Conservation (phyloP, 2,113 vertebrate species). For the Rafetus swinhoei region DNA sequence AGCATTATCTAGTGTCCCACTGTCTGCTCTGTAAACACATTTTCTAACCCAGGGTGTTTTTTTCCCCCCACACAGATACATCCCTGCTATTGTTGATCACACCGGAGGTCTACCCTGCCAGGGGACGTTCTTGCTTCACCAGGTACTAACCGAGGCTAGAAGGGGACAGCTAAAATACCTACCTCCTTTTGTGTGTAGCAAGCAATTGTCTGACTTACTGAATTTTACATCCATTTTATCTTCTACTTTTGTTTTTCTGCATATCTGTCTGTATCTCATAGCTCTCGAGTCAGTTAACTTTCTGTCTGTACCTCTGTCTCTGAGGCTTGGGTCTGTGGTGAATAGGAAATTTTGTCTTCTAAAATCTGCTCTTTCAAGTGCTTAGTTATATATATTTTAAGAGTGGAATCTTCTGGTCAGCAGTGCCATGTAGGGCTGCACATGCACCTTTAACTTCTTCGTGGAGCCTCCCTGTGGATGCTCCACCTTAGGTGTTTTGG, state of each 20-base stretch:
- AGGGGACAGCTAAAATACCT: background rate
- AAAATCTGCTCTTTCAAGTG: background rate
- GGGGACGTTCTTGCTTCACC: slow-evolving; percentile 95
- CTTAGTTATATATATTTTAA: background rate
- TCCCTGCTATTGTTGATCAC: slow-evolving; percentile 97
- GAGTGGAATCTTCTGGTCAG: background rate
- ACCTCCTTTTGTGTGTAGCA: background rate
- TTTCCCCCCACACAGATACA: slow-evolving; percentile 84
- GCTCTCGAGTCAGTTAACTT: background rate
- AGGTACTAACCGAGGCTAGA: slow-evolving; percentile 81
- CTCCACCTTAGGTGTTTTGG: too few species aligned
- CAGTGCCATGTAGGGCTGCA: background rate
- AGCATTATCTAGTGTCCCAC: background rate
- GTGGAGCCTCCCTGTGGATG: rapidly evolving
- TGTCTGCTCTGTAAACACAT: background rate
- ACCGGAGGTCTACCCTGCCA: slow-evolving; percentile 92
- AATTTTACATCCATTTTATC: background rate
- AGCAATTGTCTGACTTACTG: background rate
- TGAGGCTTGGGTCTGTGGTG: background rate
- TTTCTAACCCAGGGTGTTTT: rapidly evolving
- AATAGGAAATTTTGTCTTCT: background rate
- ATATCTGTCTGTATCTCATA: background rate
- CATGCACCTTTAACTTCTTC: background rate
- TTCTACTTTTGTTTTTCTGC: background rate
- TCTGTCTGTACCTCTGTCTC: background rate